Evolutionary conservation across 2,888 invertebrate species (phyloP).

Genomic region (Tigriopus californicus): DNA sequence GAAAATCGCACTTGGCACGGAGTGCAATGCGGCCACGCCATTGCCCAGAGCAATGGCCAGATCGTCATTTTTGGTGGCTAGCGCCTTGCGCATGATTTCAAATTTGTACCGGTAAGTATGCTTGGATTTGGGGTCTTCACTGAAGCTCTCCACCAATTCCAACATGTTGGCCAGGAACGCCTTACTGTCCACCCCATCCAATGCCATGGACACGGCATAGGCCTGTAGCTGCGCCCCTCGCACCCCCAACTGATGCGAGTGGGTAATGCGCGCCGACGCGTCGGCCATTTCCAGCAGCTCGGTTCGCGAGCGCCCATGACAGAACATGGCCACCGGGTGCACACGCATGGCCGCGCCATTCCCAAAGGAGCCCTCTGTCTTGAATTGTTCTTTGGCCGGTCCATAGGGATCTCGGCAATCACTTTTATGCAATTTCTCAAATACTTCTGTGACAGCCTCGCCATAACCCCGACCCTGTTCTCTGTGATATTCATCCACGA

Average conservation of each 20-base stretch:
- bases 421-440: conserved; percentile 34
- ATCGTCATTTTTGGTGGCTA: conserved; percentile 27
- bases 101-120: background rate
- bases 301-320: conserved; percentile 29
- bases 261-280: conserved; percentile 40
- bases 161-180: background rate
- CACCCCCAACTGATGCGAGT: conserved; percentile 31
- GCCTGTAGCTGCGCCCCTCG: conserved; percentile 28
- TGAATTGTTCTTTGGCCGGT: conserved; percentile 45
- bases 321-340: conserved; percentile 44
- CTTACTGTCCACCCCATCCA: background rate
- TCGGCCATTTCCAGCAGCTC: conserved; percentile 34
- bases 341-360: conserved; percentile 59
- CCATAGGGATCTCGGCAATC: conserved; percentile 38
- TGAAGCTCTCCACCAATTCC: background rate
- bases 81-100: background rate
- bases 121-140: background rate
- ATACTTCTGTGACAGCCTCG: conserved; percentile 32
- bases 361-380: conserved; percentile 49
- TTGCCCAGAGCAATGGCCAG: conserved; percentile 39
- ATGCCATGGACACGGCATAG: background rate
- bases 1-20: conserved; percentile 51
- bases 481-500: conserved; percentile 40
- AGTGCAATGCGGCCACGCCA: conserved; percentile 41
- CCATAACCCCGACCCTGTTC: conserved; percentile 48